Evolutionary conservation across 2,888 invertebrate genomes (phyloP).

Genomic region (Aradus depressus): DNA sequence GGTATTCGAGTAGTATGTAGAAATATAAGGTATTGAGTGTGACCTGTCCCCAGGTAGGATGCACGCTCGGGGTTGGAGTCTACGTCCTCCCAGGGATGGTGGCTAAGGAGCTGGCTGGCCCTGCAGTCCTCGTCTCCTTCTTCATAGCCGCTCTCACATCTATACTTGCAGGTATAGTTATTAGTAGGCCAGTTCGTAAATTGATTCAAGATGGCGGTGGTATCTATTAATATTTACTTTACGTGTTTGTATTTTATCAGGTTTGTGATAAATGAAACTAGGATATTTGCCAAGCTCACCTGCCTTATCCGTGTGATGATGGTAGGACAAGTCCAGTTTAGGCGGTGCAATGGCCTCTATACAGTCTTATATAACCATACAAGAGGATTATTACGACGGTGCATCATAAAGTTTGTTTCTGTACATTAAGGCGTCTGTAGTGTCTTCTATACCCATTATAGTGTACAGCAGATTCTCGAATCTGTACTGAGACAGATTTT

Average conservation of each 20-base stretch:
- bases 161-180: conserved; percentile 41
- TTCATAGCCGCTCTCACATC: conserved; percentile 46
- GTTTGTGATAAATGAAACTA: too few relatives aligned
- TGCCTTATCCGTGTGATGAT: too few relatives aligned
- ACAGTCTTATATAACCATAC: too few relatives aligned
- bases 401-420: too few relatives aligned
- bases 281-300: too few relatives aligned
- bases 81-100: conserved; percentile 46
- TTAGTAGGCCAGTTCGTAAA: background rate
- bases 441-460: too few relatives aligned
- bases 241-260: background rate
- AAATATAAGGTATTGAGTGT: background rate
- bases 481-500: too few relatives aligned
- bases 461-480: too few relatives aligned
- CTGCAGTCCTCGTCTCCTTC: conserved; percentile 46
- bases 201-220: background rate
- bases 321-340: too few relatives aligned
- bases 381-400: too few relatives aligned
- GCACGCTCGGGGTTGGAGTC: conserved; percentile 46
- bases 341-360: too few relatives aligned
- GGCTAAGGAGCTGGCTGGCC: conserved; percentile 42
- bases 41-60: conserved; percentile 34
- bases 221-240: background rate
- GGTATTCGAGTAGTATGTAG: background rate
- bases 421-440: too few relatives aligned